Base-by-base conservation (phyloP, 2,888 invertebrate species). In the Hyposoter didymator region DNA sequence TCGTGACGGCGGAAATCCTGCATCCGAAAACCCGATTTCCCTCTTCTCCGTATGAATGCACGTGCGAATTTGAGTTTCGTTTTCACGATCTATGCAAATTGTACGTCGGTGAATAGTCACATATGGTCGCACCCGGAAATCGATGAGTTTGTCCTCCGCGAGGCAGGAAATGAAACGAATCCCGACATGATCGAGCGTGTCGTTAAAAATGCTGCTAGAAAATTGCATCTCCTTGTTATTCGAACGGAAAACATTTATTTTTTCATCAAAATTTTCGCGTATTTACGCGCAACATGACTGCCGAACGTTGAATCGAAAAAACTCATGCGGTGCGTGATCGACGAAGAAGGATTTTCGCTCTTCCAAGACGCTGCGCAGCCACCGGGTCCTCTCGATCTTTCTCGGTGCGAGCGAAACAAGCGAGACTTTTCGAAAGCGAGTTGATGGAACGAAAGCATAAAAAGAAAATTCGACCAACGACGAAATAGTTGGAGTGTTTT, bases 151-250 rank as follows among this genome's bases (percentile, higher is more conserved):
- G 47, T 22, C 12, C n/a, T 22, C 14, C 79, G 84, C 86, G 84
- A 73, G 22, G 79, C 88, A 91, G 90, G 90, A 92, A 91, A 92
- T 91, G 87, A 90, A 91, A 84, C 49, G 74, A 76, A 81, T 49
- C 67, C 84, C 73, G 78, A 70, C n/a, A 67, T 78, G 76, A 86
- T 85, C 79, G 83, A 82, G 62, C 64, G 59, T 22, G 43, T n/a
- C 49, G 19, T 52, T 28, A 49, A 72, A 72, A 72, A 14, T 28
- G 0, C 2, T 14, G 7, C 5, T 19, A 35, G n/a, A 72, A 17
- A 52, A 35, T n/a, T 3, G 49, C 19, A 52, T 59, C 14, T 22
- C n/a, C 1, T 59, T 28, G 49, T 4, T 32, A 19, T 17, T 14
- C 14, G 17, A n/a, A n/a, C 32, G 64, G 14, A 75, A 47, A 19